Evolutionary conservation across 2,113 vertebrate species (phyloP), one percentile per base, ranked within the genome.

Genomic region (Rostratula benghalensis): DNA sequence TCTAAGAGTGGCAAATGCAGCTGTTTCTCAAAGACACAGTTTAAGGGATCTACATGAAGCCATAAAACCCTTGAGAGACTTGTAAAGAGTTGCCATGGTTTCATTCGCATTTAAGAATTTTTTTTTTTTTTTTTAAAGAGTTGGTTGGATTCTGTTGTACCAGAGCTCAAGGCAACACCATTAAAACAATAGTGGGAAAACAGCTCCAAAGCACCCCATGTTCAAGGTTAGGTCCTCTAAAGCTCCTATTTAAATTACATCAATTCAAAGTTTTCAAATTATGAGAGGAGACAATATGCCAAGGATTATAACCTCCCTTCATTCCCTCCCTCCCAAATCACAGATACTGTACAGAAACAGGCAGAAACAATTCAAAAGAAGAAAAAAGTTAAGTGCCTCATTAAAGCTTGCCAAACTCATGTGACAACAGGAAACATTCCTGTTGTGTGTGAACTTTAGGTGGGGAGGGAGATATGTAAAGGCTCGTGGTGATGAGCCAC

Each of bases 1-100:
- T 91, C 60, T 97, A 89, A 96, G 87, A 53, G 73, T 92, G 59
- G 74, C 83, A 93, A 97, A 94, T 43, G 65, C 95, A 96, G 89
- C 87, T 90, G 85, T 83, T 88, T 65, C 75, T 86, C 84, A 70
- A 86, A 94, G 57, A 96, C 63, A 88, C 14, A 79, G 67, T 93
- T 95, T 84, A 94, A 94, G 93, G 14, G 71, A 83, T 80, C 63
- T 83, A 63, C 67, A 50, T 56, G 91, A 96, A 97, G 67, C 64
- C 63, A 59, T 95, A 88, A 88, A 94, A 69, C 31, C 67, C 82
- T 67, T 56, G 54, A 87, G 82, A 96, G 54, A 28, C 84, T 95
- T 93, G 46, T 81, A 91, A 97, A 96, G 84, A 92, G 59, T 43
- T 93, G 77, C 70, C 57, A 79, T 22, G 9, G 30, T 81, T 97